These are phyloP conservation scores for Noturus placidus DNA, from an alignment of 2,113 vertebrate genomes.

Conservation along the genomic window DNA sequence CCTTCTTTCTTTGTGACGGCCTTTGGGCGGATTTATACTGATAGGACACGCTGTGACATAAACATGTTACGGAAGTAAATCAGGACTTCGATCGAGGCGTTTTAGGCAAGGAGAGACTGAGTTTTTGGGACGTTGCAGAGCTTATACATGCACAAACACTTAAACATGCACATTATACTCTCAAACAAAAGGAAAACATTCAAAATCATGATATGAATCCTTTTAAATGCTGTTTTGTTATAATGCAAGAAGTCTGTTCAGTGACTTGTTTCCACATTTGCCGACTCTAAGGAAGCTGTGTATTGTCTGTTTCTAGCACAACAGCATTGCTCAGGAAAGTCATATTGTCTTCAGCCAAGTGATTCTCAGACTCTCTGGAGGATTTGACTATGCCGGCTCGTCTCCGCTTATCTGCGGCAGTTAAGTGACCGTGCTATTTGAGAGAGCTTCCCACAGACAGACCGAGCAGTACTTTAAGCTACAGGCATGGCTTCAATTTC, in stretches of 20 bases:
- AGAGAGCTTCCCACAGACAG: slow-evolving; percentile 4
- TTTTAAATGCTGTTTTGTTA: neutral
- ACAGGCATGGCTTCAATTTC: neutral
- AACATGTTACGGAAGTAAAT: no score
- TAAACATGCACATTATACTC: no score
- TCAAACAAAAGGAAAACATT: no score
- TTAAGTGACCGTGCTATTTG: slow-evolving; percentile 3
- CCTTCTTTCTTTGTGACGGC: no score
- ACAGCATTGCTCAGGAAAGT: neutral
- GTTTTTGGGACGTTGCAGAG: no score
- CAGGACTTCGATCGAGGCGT: no score
- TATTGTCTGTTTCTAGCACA: slow-evolving; percentile 22
- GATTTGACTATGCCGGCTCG: neutral
- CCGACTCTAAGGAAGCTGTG: slow-evolving; percentile 9
- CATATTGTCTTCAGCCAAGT: slow-evolving; percentile 28
- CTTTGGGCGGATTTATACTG: no score
- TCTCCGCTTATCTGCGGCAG: neutral
- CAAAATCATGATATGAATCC: no score
- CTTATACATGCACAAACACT: no score
- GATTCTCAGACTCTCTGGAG: slow-evolving; percentile 1
- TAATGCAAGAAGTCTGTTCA: neutral
- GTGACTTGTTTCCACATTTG: neutral
- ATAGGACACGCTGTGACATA: no score
- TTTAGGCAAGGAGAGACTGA: no score
- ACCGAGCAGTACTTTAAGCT: slow-evolving; percentile 1